Base-by-base conservation (phyloP, 2,888 invertebrate species). In the Congeria kusceri region DNA sequence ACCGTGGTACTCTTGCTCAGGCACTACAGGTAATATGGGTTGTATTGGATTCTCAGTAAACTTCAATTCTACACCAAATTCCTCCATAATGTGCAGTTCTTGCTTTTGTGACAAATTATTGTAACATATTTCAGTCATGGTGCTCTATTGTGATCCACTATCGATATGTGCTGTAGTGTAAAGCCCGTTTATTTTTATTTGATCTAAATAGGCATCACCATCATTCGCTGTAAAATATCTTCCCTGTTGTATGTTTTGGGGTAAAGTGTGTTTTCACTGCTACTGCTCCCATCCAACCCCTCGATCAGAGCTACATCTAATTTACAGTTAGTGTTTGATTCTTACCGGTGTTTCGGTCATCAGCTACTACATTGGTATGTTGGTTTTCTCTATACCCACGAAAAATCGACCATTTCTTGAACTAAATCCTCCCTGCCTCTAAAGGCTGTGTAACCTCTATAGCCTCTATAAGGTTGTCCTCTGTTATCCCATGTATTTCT, bases 11-110 rank as follows among this genome's bases (percentile, higher is more conserved):
- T 32, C 32, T 32, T 32, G 5, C 32, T 7, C 32, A 7, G 69
- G 61, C 23, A 69, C 69, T 27, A 69, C 61, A 1, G 61, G 25
- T 11, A 69, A 27, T 27, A 59, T 32, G 5, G 59, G 23, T 15
- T 13, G 7, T 20, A 61, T 29, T 18, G 44, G 15, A 4, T 27
- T 25, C 13, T 29, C 29, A 28, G 28, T 13, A 11, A 49, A 27
- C 25, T 58, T 32, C 9, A 46, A 28, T 13, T 58, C 25, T 13
- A 27, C 27, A 11, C 57, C 20, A 7, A 39, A 23, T 18, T 58
- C 32, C 5, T 32, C 32, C 32, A 68, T 20, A 7, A 20, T 0
- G 13, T 13, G 13, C 15, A 58, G 29, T n/a, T 7, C 2, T 57
- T 29, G 67, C 39, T 67, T 39, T 15, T 20, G 32, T 39, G 20